Evolutionary conservation across 2,797 vertebrate genomes (phyloP).

Genomic region (Anguilla pacifica): DNA sequence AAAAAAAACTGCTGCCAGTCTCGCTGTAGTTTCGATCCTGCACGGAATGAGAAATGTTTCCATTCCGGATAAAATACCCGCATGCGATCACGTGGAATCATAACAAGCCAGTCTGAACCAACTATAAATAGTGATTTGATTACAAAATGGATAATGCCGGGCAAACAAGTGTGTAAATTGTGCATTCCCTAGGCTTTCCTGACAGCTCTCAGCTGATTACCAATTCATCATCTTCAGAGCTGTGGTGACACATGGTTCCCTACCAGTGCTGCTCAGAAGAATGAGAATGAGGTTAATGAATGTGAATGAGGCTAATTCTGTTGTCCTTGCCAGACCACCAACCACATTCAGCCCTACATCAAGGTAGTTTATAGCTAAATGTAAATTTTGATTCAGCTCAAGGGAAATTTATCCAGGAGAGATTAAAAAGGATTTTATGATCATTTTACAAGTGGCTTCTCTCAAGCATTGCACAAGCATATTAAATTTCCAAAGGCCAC

Average conservation of each 20-base stretch:
- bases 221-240: constrained; percentile 76
- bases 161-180: constrained; percentile 74
- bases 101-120: constrained; percentile 62
- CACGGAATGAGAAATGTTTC: constrained; percentile 47
- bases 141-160: constrained; percentile 74
- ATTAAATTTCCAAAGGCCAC: neutral
- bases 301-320: constrained; percentile 77
- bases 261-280: constrained; percentile 67
- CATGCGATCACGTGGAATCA: constrained; percentile 54
- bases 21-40: constrained; percentile 46
- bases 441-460: constrained; percentile 21
- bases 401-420: constrained; percentile 19
- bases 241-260: constrained; percentile 68
- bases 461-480: constrained; percentile 13
- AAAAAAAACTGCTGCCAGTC: constrained; percentile 38
- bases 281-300: constrained; percentile 79
- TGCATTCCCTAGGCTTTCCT: constrained; percentile 71
- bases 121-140: constrained; percentile 77
- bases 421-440: constrained; percentile 24
- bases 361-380: constrained; percentile 58
- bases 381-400: constrained; percentile 32
- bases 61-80: constrained; percentile 47
- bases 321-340: constrained; percentile 70
- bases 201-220: constrained; percentile 79
- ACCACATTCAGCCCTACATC: constrained; percentile 56